Evolutionary conservation across 1,140 invertebrate genomes (phyloP), one percentile per base, ranked within the genome.

Genomic region (Portunus trituberculatus): DNA sequence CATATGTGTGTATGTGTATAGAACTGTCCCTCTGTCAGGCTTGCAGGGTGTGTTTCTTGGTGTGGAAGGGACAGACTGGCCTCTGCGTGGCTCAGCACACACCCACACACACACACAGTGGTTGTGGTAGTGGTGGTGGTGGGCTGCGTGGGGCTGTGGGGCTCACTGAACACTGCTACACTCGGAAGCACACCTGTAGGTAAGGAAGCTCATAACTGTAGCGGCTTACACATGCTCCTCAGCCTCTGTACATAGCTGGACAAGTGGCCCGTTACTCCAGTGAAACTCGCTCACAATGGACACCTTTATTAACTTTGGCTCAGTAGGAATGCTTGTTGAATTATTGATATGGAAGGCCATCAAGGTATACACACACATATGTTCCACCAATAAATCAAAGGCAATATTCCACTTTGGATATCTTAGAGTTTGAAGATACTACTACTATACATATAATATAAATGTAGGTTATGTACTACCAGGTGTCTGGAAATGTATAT

Each of bases 301-400:
- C 67, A 76, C 20, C 67, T 76, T 76, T 76, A n/a, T 76, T 76
- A 20, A 76, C 67, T 25, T 76, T n/a, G 67, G 67, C 67, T 76
- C n/a, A 20, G 20, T 76, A 76, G 67, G 20, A 76, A 76, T 76
- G 67, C n/a, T 76, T 76, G 67, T 76, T 76, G 67, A 76, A 76
- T 76, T 76, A n/a, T 25, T 76, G 16, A 59, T 10, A 76, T 76
- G 67, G n/a, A 20, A 76, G 6, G 6, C 20, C 67, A 76, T 7
- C 12, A 76, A 76, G 20, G 67, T n/a, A n/a, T n/a, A 76, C 20
- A n/a, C 20, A 7, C 20, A 76, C 67, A 59, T 20, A 59, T 76
- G 67, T 76, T 76, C 67, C 67, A 76, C 67, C 67, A 76, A 76
- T 25, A 76, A 76, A n/a, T 76, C n/a, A 25, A 76, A 76, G 67